These are phyloP conservation scores for Denticeps clupeoides DNA, from an alignment of 2,797 vertebrate species.

Conservation along the genomic window DNA sequence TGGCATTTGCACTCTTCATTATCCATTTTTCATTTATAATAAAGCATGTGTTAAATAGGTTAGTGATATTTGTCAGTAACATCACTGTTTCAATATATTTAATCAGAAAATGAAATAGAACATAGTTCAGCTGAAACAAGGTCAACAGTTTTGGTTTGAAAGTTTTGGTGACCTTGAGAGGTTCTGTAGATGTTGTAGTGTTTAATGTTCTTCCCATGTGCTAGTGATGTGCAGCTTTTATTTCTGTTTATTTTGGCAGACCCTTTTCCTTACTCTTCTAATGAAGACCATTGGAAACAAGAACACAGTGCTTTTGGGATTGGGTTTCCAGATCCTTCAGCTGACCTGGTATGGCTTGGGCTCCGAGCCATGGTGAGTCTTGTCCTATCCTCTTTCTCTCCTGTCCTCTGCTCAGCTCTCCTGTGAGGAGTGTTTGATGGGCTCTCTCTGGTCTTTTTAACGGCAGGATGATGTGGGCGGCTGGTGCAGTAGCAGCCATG, in stretches of 20 bases:
- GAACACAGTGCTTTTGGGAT: slow-evolving; percentile 85
- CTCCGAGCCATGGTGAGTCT: slow-evolving; percentile 83
- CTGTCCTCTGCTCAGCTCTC: no score
- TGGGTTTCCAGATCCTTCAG: slow-evolving; percentile 85
- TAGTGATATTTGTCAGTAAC: no score
- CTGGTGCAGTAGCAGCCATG: slow-evolving; percentile 80
- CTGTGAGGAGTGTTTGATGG: no score
- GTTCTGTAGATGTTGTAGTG: no score
- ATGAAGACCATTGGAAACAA: slow-evolving; percentile 92
- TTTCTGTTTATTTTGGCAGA: slow-evolving; percentile 57
- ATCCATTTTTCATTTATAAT: background rate
- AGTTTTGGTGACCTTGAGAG: no score
- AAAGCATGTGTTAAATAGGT: no score
- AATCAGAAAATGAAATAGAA: slow-evolving; percentile 10
- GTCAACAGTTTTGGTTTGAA: no score
- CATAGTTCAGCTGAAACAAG: no score
- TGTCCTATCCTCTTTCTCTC: slow-evolving; percentile 6
- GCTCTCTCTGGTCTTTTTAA: background rate
- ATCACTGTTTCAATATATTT: background rate
- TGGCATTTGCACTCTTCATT: background rate
- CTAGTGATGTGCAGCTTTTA: background rate
- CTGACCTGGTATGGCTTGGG: slow-evolving; percentile 87
- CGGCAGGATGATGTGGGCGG: slow-evolving; percentile 85
- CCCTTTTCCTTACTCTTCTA: slow-evolving; percentile 74
- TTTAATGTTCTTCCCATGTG: background rate